Evolutionary conservation across 2,797 vertebrate genomes (phyloP).

Genomic region (Erithacus rubecula): DNA sequence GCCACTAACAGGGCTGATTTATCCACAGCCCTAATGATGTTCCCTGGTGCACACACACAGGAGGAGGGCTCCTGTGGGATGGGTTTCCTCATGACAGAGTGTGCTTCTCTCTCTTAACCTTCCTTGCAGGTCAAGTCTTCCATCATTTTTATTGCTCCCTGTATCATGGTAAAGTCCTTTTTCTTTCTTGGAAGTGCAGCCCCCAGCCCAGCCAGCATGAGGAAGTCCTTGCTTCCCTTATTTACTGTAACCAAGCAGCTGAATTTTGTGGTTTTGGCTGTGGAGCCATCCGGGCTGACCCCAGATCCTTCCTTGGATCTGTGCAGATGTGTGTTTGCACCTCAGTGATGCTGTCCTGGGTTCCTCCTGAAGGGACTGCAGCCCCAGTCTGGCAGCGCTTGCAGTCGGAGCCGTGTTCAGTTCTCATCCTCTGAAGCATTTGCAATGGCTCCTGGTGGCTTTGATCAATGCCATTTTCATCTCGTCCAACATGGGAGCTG

Average conservation of each 20-base stretch:
- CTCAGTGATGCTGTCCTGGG: background rate
- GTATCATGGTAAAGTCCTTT: background rate
- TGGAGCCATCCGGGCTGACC: background rate
- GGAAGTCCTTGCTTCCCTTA: constrained; percentile 48
- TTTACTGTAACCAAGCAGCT: constrained; percentile 46
- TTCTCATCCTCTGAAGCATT: background rate
- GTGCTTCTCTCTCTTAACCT: background rate
- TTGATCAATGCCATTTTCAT: background rate
- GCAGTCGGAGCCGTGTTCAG: rapidly evolving
- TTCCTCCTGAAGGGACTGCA: background rate
- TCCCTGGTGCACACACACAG: background rate
- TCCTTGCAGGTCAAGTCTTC: background rate
- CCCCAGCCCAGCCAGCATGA: background rate
- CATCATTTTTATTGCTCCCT: constrained; percentile 25
- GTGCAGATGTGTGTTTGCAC: background rate
- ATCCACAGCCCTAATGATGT: background rate
- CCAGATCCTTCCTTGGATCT: background rate
- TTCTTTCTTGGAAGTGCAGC: background rate
- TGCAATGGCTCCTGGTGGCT: rapidly evolving
- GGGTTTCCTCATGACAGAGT: background rate
- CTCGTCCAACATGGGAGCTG: background rate
- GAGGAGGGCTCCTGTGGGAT: background rate
- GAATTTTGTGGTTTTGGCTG: constrained; percentile 45
- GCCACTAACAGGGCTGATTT: background rate
- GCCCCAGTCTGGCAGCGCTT: rapidly evolving